Evolutionary conservation across 2,113 vertebrate genomes (phyloP).

Genomic region (Lasiurus borealis): DNA sequence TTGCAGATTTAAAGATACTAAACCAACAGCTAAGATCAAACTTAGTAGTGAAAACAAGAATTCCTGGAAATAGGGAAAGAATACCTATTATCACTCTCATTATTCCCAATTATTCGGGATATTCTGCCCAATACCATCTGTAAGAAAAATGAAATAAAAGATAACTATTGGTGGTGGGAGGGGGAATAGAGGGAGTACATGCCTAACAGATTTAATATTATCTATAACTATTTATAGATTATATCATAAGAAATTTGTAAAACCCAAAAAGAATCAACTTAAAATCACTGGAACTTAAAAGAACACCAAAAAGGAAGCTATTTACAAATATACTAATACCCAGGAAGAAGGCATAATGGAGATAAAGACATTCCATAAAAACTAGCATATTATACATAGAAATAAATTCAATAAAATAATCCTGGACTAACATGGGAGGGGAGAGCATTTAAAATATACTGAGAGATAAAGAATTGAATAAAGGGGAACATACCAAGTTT

Average conservation of each 20-base stretch:
- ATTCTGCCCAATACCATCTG: background rate
- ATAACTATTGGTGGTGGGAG: background rate
- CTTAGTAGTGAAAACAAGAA: background rate
- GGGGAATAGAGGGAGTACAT: background rate
- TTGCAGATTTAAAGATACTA: background rate
- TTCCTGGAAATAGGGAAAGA: background rate
- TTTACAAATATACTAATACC: background rate
- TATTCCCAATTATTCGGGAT: background rate
- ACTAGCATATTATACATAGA: background rate
- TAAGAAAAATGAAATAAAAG: conserved; percentile 46
- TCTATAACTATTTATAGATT: background rate
- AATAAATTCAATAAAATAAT: conserved; percentile 48
- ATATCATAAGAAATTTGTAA: background rate
- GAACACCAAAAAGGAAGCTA: background rate
- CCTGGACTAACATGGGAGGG: background rate
- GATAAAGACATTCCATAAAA: background rate
- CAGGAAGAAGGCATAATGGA: background rate
- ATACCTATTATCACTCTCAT: background rate
- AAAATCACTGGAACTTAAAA: conserved; percentile 11
- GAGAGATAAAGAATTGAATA: background rate
- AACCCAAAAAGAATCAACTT: conserved; percentile 16
- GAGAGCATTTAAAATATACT: background rate
- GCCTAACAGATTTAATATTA: too few relatives aligned
- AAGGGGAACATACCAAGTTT: background rate
- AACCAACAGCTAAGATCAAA: background rate